These are phyloP conservation scores for Morus bassanus DNA, from an alignment of 2,797 vertebrate species.

Conservation along the genomic window DNA sequence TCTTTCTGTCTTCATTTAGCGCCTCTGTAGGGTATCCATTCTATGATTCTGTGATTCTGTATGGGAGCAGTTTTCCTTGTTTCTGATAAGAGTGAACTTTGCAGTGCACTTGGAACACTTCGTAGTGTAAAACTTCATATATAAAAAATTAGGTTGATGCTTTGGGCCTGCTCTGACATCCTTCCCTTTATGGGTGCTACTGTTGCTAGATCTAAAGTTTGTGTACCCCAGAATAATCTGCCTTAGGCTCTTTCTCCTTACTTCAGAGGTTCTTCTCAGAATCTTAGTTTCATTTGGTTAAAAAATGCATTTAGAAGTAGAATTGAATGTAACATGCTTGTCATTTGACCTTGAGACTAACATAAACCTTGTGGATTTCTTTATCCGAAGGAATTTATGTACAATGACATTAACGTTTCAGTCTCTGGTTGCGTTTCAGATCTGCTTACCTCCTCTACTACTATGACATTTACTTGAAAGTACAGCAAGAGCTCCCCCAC, in stretches of 20 bases:
- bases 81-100: neutral
- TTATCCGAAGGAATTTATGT: neutral
- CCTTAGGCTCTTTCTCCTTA: neutral
- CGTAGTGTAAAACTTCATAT: fast-evolving
- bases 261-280: neutral
- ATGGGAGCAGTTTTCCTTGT: neutral
- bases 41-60: too few species aligned
- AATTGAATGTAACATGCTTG: neutral
- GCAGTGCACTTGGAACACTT: neutral
- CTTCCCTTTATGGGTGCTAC: neutral
- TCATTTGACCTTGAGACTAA: neutral
- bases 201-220: neutral
- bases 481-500: constrained; percentile 91
- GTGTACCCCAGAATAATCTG: neutral
- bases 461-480: constrained; percentile 93
- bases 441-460: constrained; percentile 97
- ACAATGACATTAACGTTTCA: neutral
- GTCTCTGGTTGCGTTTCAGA: constrained; percentile 71
- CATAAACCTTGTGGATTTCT: neutral
- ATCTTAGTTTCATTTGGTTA: neutral
- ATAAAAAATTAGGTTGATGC: neutral
- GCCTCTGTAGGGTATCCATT: too few species aligned
- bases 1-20: neutral
- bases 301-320: neutral
- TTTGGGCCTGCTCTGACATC: neutral